Base-by-base conservation (phyloP, 1,140 invertebrate species). In the Brachionus paranguensis region DNA sequence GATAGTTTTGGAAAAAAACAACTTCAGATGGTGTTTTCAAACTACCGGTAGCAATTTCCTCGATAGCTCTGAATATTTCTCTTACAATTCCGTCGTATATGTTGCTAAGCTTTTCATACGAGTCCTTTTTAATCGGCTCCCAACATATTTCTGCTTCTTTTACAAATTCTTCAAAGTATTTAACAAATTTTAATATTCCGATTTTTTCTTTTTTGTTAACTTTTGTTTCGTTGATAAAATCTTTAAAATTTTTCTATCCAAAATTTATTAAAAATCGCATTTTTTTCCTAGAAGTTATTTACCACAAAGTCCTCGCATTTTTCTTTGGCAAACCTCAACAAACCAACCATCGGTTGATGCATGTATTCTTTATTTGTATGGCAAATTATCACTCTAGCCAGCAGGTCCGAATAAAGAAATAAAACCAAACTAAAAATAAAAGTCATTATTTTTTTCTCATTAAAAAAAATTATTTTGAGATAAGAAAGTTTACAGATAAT, bases 1-100 rank as follows among this genome's bases (percentile, higher is more conserved):
- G 96, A 89, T 95, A 99, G 90, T 99, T 99, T 92, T 99, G 95
- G 93, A 90, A 85, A 90, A 95, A 94, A 47, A 99, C 92, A 60
- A 98, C 95, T 91, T 97, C 94, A 72, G 93, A 92, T 14, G 96
- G 97, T 27, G 96, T 98, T 91, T 96, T 97, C 84, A 93, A 92
- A 88, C 97, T 95, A 86, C 96, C 95, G 78, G 91, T 91, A 37
- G 94, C 93, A 85, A 95, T 93, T 17, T 93, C 90, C 10, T 92
- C 90, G 84, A 97, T 95, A 79, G 93, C 93, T 86, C 94, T 93
- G 90, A 96, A 94, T 90, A 98, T 94, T n/a, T 93, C 93, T 84
- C 91, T 91, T 1, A 96, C 92, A 78, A 99, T 90, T 88, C 94
- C 92, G 8, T 92, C 91, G 89, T 98, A 97, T 92, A 96, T 98